Evolutionary conservation across 2,888 invertebrate genomes (phyloP), one percentile per base, ranked within the genome.

Genomic region (Dicroscelio sp.): DNA sequence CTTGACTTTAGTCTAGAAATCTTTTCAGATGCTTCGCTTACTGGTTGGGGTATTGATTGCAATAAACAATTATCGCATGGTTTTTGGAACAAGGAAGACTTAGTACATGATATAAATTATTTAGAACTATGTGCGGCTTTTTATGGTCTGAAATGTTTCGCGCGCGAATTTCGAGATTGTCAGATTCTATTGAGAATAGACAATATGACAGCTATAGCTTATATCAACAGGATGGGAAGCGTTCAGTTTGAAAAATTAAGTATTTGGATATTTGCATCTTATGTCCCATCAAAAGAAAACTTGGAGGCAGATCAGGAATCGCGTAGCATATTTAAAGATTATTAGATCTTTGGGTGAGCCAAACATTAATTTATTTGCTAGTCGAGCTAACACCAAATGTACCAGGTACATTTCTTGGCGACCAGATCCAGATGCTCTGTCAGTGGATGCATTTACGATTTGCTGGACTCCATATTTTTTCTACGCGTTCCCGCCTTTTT

Each of bases 121-220:
- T 69, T 88, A 60, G 88, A 84, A 38, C 25, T 78, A 33, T 30
- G 43, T 25, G 73, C 79, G 0, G 90, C 83, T n/a, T 86, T 86
- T 82, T 82, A 75, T 23, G 86, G 88, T 3, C 75, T 90, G 20
- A 86, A 83, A 73, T 88, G 83, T 48, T 90, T 88, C n/a, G 84
- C 75, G 8, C 17, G 35, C 1, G 60, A 86, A n/a, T 12, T 25
- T 17, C 43, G n/a, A 17, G 20, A 73, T 33, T 80, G 75, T 38
- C 33, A 80, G n/a, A 76, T 91, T 30, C 23, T 87, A 0, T 43
- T 86, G 8, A 63, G 84, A 25, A 73, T 87, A 17, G 84, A 84
- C 52, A 91, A 89, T 14, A 89, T 80, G 1, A 91, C 89, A 2
- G 91, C 86, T 23, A 73, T 89, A 8, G 38, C 89, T 0, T 91